Evolutionary conservation across 2,113 vertebrate genomes (phyloP).

Genomic region (Corythornis vintsioides): DNA sequence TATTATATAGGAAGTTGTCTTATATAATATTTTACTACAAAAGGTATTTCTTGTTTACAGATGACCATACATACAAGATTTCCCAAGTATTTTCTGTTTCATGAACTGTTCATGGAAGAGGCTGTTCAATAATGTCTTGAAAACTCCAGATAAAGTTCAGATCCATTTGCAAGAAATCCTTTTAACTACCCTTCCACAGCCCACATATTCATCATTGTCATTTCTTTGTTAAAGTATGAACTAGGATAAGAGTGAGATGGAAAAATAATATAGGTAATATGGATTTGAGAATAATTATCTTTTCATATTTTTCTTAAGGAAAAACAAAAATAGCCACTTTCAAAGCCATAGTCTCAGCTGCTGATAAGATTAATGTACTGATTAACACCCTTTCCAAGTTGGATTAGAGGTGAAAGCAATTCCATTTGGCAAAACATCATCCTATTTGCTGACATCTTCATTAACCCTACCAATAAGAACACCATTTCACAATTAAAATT

Average conservation of each 20-base stretch:
- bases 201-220: conserved; percentile 2
- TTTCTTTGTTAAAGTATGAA: conserved; percentile 35
- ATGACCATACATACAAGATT: not conserved
- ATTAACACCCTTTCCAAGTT: conserved; percentile 75
- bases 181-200: not conserved
- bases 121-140: not conserved
- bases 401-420: conserved; percentile 72
- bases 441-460: conserved; percentile 79
- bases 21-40: not conserved
- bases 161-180: not conserved
- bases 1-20: not conserved
- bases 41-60: not conserved
- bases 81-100: not conserved
- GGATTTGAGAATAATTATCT: conserved; percentile 73
- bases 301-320: conserved; percentile 65
- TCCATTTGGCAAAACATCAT: conserved; percentile 70
- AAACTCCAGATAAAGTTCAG: not conserved
- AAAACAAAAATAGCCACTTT: conserved; percentile 61
- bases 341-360: conserved; percentile 48
- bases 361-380: conserved; percentile 78
- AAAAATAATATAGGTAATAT: conserved; percentile 42
- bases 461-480: conserved; percentile 79
- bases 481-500: conserved; percentile 76
- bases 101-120: not conserved
- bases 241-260: conserved; percentile 23